Base-by-base conservation (phyloP, 2,888 invertebrate species). In the Luperina testacea region DNA sequence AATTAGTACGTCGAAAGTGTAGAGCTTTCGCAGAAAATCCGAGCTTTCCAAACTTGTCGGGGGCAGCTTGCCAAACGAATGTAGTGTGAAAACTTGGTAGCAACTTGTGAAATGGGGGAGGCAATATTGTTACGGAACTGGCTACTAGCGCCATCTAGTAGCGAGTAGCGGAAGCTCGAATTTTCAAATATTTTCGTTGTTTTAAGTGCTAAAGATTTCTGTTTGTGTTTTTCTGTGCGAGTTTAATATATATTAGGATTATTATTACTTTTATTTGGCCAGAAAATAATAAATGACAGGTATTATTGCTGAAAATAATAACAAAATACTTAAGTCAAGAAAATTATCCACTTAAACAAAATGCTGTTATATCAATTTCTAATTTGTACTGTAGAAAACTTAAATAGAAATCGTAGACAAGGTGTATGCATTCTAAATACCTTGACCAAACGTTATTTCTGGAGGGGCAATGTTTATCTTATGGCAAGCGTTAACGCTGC, bases 381-480 rank as follows among this genome's bases (percentile, higher is more conserved):
- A 68, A 61, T 59, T 81, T 76, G 48, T 78, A 79, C 77, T 80
- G 77, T 80, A 75, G 81, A 77, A 87, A 88, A 83, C 78, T 77
- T 85, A 88, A 90, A 91, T 87, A 90, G 88, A 90, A 88, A 88
- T 91, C 90, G 89, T 91, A 90, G 89, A 90, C 90, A 92, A 90
- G 90, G 91, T 92, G 92, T 92, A 90, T 92, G 91, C 92, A 92
- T 91, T 92, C 88, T 88, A 91, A 92, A 94, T 95, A 93, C 93
- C 93, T 92, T 90, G 90, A 87, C 87, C 88, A 91, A 91, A 86
- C 92, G 94, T 93, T 96, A 95, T 95, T 95, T 95, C 91, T 94
- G 94, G 94, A 92, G 82, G 84, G 89, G 85, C 90, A 89, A 90
- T 95, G 95, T 96, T 95, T 96, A 95, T 93, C 91, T 94, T 93